Base-by-base conservation (phyloP, 2,113 vertebrate species). In the Scolopax mira region DNA sequence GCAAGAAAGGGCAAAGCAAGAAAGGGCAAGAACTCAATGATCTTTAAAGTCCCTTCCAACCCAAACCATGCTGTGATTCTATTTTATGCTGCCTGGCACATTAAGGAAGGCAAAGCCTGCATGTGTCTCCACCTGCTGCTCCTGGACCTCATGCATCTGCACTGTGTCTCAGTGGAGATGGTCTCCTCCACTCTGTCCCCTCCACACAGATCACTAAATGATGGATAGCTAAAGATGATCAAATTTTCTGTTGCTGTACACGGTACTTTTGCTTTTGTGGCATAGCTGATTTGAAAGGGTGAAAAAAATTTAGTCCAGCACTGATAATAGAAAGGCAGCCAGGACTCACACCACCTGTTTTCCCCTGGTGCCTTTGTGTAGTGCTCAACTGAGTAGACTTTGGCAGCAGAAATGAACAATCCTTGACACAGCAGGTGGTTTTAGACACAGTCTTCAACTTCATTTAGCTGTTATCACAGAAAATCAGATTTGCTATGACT, bases 401-500 rank as follows among this genome's bases (percentile, higher is more conserved):
- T 90, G 90, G 88, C 88, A 97, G 33, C 72, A 78, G 48, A 83
- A 92, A 74, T 66, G 67, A 52, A 78, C 35, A 35, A 90, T 90
- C 72, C 55, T 78, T 86, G 72, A 71, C 72, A 80, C 9, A 74
- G 75, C 67, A 95, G 88, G 79, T 96, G 90, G 39, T 73, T 95
- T 90, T 73, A 92, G 46, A 51, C 51, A 48, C 55, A 74, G 72
- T 27, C 42, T 96, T 94, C 94, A 93, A 80, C 35, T 62, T 42
- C 37, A 3, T 85, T 96, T 71, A 86, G 42, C 60, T 84, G 46
- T 71, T 90, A 88, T 61, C 71, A 62, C 5, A 80, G 66, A 88
- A 91, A 95, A 92, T 94, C 64, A 86, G 19, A 74, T 94, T 62
- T 24, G 3, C n/a, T 90, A 18, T 88, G 85, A 88, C 82, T 88